These are phyloP conservation scores for Drosophila glabriapex DNA, from an alignment of 2,888 invertebrate genomes.

Conservation along the genomic window DNA sequence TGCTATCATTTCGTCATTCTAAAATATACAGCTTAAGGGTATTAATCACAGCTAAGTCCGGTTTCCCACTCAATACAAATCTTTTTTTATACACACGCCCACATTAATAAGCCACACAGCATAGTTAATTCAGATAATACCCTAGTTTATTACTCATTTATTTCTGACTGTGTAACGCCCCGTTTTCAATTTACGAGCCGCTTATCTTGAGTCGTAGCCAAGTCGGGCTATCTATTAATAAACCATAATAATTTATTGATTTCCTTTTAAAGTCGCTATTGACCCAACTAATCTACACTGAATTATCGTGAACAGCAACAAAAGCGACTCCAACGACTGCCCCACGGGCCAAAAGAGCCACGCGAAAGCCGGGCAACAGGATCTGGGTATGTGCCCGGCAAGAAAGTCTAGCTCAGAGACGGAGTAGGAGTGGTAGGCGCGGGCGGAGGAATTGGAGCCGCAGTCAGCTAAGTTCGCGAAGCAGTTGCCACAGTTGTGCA, in stretches of 20 bases:
- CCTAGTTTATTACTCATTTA: conserved; percentile 5
- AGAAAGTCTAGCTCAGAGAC: conserved; percentile 40
- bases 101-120: conserved; percentile 2
- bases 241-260: conserved; percentile 81
- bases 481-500: conserved; percentile 40
- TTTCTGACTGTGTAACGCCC: conserved; percentile 47
- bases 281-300: conserved; percentile 78
- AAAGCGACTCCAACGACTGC: conserved; percentile 2
- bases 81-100: conserved; percentile 17
- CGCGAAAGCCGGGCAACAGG: conserved; percentile 13
- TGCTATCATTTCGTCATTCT: neutral
- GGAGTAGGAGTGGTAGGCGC: neutral
- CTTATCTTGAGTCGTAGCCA: conserved; percentile 55
- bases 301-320: conserved; percentile 61
- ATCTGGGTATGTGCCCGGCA: conserved; percentile 12
- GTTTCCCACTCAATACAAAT: neutral
- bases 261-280: conserved; percentile 70
- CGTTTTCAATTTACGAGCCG: conserved; percentile 60
- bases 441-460: neutral
- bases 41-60: neutral
- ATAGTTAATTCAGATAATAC: conserved; percentile 6
- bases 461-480: conserved; percentile 2
- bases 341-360: conserved; percentile 13
- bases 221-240: conserved; percentile 67
- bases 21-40: neutral